Conservation (phyloP, 2,888 invertebrate genomes). For the Athetis lepigone region DNA sequence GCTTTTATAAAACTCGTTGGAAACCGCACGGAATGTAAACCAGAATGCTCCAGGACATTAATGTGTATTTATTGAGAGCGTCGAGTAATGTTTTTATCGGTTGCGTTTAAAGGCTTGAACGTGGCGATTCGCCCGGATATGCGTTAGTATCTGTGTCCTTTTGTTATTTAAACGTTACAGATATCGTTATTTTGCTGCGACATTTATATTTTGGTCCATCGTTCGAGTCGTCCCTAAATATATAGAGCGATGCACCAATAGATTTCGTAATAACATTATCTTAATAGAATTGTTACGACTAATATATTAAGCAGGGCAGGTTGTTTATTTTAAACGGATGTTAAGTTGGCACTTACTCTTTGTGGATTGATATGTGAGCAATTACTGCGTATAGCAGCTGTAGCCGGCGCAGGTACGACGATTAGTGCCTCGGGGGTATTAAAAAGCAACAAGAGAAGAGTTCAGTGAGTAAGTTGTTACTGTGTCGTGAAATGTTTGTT, state of each 20-base stretch:
- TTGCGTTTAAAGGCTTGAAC: constrained; percentile 76
- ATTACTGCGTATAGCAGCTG: constrained; percentile 74
- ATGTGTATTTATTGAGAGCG: constrained; percentile 90
- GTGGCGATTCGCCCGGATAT: constrained; percentile 80
- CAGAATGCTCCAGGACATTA: constrained; percentile 89
- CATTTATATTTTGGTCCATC: constrained; percentile 59
- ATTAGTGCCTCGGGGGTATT: constrained; percentile 77
- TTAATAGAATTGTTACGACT: constrained; percentile 45
- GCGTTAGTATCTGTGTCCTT: constrained; percentile 70
- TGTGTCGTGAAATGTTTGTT: constrained; percentile 69
- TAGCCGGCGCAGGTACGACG: constrained; percentile 61
- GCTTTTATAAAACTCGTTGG: constrained; percentile 89
- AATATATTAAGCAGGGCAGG: constrained; percentile 47
- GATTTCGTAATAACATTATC: constrained; percentile 36
- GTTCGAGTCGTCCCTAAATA: constrained; percentile 56
- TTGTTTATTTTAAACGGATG: constrained; percentile 65
- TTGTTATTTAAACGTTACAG: constrained; percentile 67
- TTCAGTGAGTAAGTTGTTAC: constrained; percentile 73
- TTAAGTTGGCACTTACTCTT: constrained; percentile 67
- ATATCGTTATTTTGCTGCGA: constrained; percentile 63
- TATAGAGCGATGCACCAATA: constrained; percentile 57
- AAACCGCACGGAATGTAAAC: constrained; percentile 90
- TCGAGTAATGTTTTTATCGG: constrained; percentile 90
- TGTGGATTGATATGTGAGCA: constrained; percentile 77
- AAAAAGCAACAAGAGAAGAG: constrained; percentile 67